Evolutionary conservation across 2,888 invertebrate species (phyloP), one percentile per base, ranked within the genome.

Genomic region (Pheosia tremula): DNA sequence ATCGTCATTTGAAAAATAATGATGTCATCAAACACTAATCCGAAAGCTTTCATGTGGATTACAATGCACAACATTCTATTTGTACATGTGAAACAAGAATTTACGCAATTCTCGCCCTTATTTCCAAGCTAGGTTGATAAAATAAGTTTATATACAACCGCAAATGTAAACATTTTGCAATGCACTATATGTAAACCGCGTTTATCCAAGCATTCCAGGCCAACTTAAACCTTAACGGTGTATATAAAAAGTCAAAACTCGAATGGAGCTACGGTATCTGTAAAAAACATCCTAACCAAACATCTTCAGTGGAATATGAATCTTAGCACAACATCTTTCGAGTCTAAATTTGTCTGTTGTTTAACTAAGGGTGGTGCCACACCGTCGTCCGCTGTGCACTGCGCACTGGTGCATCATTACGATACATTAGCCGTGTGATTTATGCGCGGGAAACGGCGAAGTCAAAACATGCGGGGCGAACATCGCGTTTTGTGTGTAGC

Each of bases 21-120:
- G 93, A 93, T 86, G 91, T 93, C 93, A 93, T 93, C 93, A 93
- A 93, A 93, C 91, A 90, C 93, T 93, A 93, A 93, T 93, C 92
- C 90, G 77, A 88, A 90, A 91, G 93, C 93, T 93, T 93, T 93
- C 93, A 91, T 92, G 91, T 91, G 93, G 91, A 93, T 93, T 93
- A 91, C 86, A 84, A 73, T 65, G 62, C 68, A 83, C 81, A 82
- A 78, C 59, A 62, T 73, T 68, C 57, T 11, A 39, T 58, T 56
- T 66, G 50, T 62, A 50, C 4, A 59, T n/a, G 1, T 4, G 24
- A 69, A 56, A 45, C 0, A 47, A 45, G 58, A 36, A 5, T 37
- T 11, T 45, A 59, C 24, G 36, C 68, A 3, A 84, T 67, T 77
- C 61, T 74, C 41, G 69, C 79, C 80, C 75, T 69, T 88, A 81